These are phyloP conservation scores for Rhinogobius similis DNA, from an alignment of 2,113 vertebrate genomes.

Conservation along the genomic window DNA sequence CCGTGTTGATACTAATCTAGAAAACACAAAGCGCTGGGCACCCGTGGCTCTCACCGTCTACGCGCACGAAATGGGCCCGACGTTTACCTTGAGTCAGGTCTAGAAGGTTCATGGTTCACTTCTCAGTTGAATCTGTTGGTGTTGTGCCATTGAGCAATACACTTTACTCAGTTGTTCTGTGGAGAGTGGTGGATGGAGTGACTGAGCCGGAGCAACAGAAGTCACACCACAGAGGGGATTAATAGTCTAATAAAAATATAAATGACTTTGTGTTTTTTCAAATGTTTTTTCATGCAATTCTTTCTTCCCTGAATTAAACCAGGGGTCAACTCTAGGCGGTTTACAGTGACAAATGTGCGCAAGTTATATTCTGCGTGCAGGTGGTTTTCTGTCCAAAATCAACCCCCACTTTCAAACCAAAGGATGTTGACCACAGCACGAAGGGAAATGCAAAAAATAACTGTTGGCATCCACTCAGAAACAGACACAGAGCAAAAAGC, in stretches of 20 bases:
- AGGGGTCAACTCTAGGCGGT: neutral
- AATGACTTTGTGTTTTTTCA: too few relatives aligned
- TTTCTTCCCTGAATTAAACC: neutral
- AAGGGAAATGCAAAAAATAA: conserved; percentile 18
- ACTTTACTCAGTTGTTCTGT: too few relatives aligned
- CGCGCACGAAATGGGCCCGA: neutral
- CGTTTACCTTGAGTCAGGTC: neutral
- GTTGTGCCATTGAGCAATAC: too few relatives aligned
- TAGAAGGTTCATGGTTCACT: neutral
- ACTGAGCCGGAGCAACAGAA: too few relatives aligned
- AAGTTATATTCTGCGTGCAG: neutral
- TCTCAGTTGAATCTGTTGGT: too few relatives aligned
- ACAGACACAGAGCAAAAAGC: conserved; percentile 3
- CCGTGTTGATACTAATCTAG: conserved; percentile 45
- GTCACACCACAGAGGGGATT: too few relatives aligned
- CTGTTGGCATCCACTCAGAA: neutral
- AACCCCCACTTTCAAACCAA: conserved; percentile 35
- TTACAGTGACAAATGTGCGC: neutral
- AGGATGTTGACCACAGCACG: conserved; percentile 67
- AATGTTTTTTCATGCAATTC: neutral
- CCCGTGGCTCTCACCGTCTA: neutral
- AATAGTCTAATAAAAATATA: too few relatives aligned
- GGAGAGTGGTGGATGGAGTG: too few relatives aligned
- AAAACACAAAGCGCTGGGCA: conserved; percentile 25
- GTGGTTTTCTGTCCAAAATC: neutral